Conservation (phyloP, 2,797 vertebrate species). For the Prunella strophiata region DNA sequence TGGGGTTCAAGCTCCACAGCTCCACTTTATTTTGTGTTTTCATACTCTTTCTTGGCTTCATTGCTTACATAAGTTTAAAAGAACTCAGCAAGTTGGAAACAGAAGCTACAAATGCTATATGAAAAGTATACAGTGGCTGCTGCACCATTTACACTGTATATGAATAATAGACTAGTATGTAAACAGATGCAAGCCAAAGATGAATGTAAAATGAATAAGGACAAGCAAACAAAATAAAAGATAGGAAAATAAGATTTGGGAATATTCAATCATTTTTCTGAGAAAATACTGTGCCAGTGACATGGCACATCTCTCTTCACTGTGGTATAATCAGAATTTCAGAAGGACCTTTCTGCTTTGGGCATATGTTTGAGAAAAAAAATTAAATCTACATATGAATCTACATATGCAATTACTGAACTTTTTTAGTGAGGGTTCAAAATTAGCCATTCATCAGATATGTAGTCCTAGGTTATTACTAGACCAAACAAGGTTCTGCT, state of each 20-base stretch:
- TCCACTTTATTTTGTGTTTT: conserved; percentile 26
- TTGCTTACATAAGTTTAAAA: conserved; percentile 33
- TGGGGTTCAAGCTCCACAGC: conserved; percentile 42
- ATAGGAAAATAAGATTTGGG: conserved; percentile 11
- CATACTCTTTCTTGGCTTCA: conserved; percentile 54
- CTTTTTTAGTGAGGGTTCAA: not conserved
- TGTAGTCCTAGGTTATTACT: not conserved
- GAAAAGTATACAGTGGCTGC: conserved; percentile 43
- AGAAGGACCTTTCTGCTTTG: not conserved
- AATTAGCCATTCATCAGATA: not conserved
- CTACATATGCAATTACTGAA: not conserved
- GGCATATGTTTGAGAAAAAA: not conserved
- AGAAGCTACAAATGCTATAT: conserved; percentile 45
- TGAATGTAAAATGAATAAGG: conserved; percentile 47
- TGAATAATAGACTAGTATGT: conserved; percentile 65
- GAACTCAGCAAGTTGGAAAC: conserved; percentile 13
- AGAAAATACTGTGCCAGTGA: conserved; percentile 16
- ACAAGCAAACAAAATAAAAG: conserved; percentile 20
- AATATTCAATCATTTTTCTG: conserved; percentile 12
- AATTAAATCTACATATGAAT: not conserved
- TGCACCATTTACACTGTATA: conserved; percentile 42
- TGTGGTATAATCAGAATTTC: not conserved
- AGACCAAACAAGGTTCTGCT: not conserved
- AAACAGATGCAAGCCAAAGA: conserved; percentile 56
- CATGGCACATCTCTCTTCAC: not conserved